Evolutionary conservation across 2,797 vertebrate species (phyloP).

Genomic region (Syncerus caffer): DNA sequence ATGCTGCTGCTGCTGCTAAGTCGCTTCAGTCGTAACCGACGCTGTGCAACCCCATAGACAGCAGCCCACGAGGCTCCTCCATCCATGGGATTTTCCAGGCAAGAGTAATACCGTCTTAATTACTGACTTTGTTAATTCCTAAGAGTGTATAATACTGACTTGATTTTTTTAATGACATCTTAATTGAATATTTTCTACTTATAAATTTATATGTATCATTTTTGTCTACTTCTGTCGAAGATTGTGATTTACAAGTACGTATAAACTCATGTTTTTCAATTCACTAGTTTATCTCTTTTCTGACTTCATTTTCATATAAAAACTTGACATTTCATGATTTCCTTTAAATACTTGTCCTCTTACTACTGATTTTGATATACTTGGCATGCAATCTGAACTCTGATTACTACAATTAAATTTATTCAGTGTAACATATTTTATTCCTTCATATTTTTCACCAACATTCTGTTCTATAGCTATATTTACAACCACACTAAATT

Average conservation of each 20-base stretch:
- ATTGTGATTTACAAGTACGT: neutral
- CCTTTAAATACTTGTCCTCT: neutral
- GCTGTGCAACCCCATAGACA: no score
- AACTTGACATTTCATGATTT: neutral
- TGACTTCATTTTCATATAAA: neutral
- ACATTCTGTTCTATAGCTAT: neutral
- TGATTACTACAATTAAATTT: neutral
- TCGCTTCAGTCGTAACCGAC: fast-evolving
- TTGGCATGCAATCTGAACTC: neutral
- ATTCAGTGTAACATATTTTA: neutral
- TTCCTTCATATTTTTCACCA: neutral
- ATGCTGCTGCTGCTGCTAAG: no score
- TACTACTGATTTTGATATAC: neutral
- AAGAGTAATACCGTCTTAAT: neutral
- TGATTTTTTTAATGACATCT: neutral
- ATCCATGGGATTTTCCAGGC: no score
- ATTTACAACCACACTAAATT: neutral
- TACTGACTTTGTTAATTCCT: neutral
- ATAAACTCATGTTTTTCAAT: neutral
- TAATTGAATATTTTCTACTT: neutral
- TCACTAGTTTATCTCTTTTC: neutral
- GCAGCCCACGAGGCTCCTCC: no score
- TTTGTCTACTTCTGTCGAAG: neutral
- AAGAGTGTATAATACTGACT: neutral
- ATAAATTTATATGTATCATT: neutral